Conservation (phyloP, 2,888 invertebrate species). For the Cylindroiulus punctatus region DNA sequence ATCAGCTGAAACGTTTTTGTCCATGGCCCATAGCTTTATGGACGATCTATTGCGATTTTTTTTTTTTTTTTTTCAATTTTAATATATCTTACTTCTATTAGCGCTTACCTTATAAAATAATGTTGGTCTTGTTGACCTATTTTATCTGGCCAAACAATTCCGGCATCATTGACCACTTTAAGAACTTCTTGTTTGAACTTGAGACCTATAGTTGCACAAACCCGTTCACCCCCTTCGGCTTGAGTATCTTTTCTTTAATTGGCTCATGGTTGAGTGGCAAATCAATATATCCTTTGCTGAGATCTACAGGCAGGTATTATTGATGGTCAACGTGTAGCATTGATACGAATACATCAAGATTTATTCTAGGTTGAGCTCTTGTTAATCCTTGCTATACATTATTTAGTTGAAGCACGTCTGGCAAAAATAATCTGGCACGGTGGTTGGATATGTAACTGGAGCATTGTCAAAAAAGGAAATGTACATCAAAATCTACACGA, state of each 20-base stretch:
- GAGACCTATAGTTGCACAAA: background rate
- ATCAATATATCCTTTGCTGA: background rate
- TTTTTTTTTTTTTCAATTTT: too few relatives aligned
- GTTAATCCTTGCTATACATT: background rate
- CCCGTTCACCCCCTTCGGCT: background rate
- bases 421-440: background rate
- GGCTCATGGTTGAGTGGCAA: background rate
- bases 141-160: background rate
- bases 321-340: background rate
- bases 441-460: background rate
- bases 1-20: too few relatives aligned
- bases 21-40: too few relatives aligned
- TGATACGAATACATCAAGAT: background rate
- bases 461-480: slow-evolving; percentile 39
- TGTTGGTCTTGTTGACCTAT: background rate
- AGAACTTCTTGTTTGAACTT: background rate
- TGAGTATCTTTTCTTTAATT: background rate
- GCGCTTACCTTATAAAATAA: too few relatives aligned
- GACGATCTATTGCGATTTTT: too few relatives aligned
- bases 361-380: background rate
- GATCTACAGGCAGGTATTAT: background rate
- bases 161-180: background rate
- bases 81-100: background rate
- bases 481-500: background rate
- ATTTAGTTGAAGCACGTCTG: background rate